Conservation (phyloP, 2,113 vertebrate species). For the Mystacornis crossleyi region DNA sequence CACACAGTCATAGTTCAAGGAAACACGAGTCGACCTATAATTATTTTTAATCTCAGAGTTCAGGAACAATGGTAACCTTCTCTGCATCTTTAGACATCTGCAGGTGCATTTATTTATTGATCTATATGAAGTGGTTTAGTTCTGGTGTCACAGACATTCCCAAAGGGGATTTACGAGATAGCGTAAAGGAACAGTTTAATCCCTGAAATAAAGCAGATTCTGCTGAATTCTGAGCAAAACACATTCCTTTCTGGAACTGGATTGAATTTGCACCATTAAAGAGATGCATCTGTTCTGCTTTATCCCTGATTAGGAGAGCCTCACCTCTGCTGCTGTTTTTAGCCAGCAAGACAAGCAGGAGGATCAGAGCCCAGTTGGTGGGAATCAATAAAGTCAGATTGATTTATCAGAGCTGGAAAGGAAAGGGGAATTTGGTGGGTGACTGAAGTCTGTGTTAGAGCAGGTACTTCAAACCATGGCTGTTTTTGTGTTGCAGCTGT, state of each 20-base stretch:
- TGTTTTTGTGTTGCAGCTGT: neutral
- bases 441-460: neutral
- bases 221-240: neutral
- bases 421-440: neutral
- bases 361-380: neutral
- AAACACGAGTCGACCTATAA: neutral
- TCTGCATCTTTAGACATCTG: neutral
- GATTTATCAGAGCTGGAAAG: neutral
- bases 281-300: neutral
- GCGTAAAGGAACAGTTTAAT: neutral
- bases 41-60: neutral
- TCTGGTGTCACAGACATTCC: neutral
- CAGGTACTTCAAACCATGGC: neutral
- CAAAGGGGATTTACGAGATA: rapidly evolving
- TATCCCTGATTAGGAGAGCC: neutral
- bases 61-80: neutral
- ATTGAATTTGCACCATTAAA: neutral
- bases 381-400: neutral
- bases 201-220: neutral
- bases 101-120: neutral
- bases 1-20: neutral
- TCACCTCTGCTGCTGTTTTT: neutral
- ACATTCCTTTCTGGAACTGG: neutral
- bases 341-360: neutral
- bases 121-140: neutral